These are phyloP conservation scores for Syngnathus floridae DNA, from an alignment of 2,113 vertebrate genomes.

Conservation along the genomic window DNA sequence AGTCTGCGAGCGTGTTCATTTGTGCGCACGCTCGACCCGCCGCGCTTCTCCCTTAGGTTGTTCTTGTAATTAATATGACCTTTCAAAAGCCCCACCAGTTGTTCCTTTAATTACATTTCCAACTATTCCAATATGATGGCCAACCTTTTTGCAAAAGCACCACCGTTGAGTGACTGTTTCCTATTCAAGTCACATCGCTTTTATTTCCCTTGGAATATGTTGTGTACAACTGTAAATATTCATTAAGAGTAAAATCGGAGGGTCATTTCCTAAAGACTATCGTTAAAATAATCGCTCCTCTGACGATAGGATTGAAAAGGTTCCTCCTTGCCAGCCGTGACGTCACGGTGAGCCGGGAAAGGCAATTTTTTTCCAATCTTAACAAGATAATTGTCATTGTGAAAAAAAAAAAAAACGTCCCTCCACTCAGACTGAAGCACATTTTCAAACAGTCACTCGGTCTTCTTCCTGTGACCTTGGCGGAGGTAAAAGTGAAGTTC, in stretches of 20 bases:
- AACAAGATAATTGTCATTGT: not conserved
- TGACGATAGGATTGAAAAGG: not conserved
- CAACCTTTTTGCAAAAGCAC: slow-evolving; percentile 8
- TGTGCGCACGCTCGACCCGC: slow-evolving; percentile 5
- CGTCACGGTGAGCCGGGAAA: too few species aligned
- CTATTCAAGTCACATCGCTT: not conserved
- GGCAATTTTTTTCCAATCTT: too few species aligned
- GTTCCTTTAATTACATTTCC: slow-evolving; percentile 8
- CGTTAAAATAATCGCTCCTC: not conserved
- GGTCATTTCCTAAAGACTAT: not conserved
- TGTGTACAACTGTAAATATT: not conserved
- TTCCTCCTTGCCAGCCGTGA: too few species aligned
- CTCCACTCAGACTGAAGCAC: not conserved
- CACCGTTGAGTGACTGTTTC: not conserved
- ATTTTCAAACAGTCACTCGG: not conserved
- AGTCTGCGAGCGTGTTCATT: not conserved
- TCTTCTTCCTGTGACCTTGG: not conserved
- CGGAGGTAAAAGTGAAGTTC: not conserved
- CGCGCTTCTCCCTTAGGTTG: not conserved
- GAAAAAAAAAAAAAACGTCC: not conserved
- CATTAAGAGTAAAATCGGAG: not conserved
- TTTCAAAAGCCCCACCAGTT: slow-evolving; percentile 5
- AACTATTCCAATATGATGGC: not conserved
- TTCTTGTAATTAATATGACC: slow-evolving; percentile 25
- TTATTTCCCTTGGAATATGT: not conserved